Evolutionary conservation across 2,888 invertebrate genomes (phyloP).

Genomic region (Abscondita cerata): DNA sequence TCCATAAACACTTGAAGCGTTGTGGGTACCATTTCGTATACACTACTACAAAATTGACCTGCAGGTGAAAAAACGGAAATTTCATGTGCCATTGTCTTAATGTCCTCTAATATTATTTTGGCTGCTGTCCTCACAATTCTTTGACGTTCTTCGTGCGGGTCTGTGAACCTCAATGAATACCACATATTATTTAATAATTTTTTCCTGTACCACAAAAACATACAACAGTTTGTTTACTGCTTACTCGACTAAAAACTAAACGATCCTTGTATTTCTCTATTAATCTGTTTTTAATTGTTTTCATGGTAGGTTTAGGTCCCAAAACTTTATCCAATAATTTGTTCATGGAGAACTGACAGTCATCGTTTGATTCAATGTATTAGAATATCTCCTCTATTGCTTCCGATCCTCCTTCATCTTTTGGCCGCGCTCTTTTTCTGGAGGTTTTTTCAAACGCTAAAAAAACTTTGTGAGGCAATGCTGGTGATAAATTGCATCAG

Average conservation of each 20-base stretch:
- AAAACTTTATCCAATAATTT: neutral
- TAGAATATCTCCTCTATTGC: neutral
- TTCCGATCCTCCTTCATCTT: neutral
- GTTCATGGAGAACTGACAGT: slow-evolving; percentile 9
- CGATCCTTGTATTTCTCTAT: neutral
- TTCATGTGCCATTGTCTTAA: neutral
- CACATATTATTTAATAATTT: slow-evolving; percentile 11
- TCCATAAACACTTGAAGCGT: neutral
- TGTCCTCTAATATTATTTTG: slow-evolving; percentile 18
- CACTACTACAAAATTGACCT: neutral
- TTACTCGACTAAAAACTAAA: neutral
- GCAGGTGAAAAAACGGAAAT: neutral
- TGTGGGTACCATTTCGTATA: neutral
- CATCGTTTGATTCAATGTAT: slow-evolving; percentile 2
- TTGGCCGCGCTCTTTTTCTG: neutral
- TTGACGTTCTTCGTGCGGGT: slow-evolving; percentile 9
- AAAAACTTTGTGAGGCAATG: neutral
- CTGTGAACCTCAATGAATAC: slow-evolving; percentile 8
- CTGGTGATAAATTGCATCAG: slow-evolving; percentile 2
- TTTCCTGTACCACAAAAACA: slow-evolving; percentile 3
- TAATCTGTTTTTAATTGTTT: neutral
- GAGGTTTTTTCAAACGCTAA: neutral
- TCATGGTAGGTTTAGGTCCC: neutral
- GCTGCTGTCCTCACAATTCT: slow-evolving; percentile 18
- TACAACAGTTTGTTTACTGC: neutral